These are phyloP conservation scores for Spinus olivaceus DNA, from an alignment of 2,797 vertebrate species.

Conservation along the genomic window DNA sequence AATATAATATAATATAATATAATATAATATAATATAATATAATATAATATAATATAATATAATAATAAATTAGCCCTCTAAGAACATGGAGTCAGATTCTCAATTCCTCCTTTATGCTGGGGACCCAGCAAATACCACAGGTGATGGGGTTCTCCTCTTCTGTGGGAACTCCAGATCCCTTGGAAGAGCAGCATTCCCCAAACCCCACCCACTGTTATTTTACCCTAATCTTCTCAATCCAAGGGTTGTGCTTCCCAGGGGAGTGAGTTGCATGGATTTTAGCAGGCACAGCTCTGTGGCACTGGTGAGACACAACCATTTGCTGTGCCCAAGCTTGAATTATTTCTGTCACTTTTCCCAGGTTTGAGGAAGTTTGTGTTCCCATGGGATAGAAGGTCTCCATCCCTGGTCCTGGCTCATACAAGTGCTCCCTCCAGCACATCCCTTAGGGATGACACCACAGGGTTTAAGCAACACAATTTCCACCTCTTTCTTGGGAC, in stretches of 20 bases:
- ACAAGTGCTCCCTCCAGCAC: background rate
- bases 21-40: too few species aligned
- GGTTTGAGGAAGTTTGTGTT: background rate
- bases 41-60: too few species aligned
- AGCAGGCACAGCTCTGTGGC: background rate
- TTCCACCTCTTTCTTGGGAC: background rate
- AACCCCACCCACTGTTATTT: background rate
- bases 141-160: background rate
- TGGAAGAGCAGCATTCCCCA: background rate
- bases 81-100: background rate
- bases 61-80: too few species aligned
- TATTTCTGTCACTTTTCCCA: background rate
- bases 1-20: too few species aligned
- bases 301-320: fast-evolving
- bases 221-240: background rate
- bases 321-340: background rate
- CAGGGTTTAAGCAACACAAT: background rate
- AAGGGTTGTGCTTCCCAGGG: background rate
- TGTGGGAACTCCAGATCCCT: background rate
- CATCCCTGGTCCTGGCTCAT: background rate
- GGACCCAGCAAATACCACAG: background rate
- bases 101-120: background rate
- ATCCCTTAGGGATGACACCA: background rate
- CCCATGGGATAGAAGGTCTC: background rate
- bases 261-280: background rate